Evolutionary conservation across 2,888 invertebrate genomes (phyloP).

Genomic region (Plutella xylostella): DNA sequence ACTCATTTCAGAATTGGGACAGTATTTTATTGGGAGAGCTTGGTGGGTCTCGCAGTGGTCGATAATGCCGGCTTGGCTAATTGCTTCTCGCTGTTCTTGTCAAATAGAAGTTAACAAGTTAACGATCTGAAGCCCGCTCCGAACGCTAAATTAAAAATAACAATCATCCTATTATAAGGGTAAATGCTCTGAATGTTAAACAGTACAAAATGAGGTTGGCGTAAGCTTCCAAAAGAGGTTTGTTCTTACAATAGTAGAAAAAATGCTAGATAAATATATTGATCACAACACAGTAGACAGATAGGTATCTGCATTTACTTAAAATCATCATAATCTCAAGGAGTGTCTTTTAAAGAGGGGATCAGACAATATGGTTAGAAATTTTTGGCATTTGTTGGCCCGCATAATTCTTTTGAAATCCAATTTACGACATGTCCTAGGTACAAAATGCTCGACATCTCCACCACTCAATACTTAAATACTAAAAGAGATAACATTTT

Average conservation of each 20-base stretch:
- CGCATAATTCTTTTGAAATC: constrained; percentile 2
- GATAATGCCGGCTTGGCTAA: background rate
- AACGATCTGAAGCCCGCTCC: no score
- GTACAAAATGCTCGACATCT: background rate
- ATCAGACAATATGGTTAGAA: background rate
- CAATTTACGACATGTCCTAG: background rate
- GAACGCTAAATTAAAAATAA: no score
- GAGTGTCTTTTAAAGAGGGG: background rate
- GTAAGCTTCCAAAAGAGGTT: background rate
- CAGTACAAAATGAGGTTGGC: background rate
- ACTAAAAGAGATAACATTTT: constrained; percentile 8
- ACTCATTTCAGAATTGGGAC: no score
- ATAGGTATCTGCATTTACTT: background rate
- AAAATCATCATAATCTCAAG: background rate
- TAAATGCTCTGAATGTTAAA: background rate
- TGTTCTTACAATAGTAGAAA: constrained; percentile 5
- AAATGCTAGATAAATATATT: constrained; percentile 17
- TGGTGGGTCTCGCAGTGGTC: background rate
- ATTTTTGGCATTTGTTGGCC: constrained; percentile 7
- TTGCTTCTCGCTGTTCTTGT: background rate
- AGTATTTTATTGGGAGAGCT: no score
- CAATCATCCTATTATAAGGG: no score
- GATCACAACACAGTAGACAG: constrained; percentile 23
- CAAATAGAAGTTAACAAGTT: no score
- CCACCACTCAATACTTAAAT: background rate